phyloP scores from a whole-genome alignment of 2,888 invertebrate species.

The Kuschelorhynchus macadamiae region DNA sequence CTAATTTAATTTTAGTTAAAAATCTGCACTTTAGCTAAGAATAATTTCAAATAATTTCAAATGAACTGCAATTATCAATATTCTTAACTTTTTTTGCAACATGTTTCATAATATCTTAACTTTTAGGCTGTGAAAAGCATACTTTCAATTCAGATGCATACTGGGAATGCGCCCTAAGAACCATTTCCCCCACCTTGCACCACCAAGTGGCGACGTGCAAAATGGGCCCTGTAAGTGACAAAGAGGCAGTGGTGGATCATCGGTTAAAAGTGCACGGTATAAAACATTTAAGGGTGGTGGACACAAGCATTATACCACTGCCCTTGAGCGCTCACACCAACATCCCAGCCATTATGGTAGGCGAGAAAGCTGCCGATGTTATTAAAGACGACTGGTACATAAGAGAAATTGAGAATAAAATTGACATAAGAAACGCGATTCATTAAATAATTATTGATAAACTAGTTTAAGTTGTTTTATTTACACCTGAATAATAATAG shows the following conservation, averaged over 20 bases:
- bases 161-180: slow-evolving; percentile 71
- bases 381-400: slow-evolving; percentile 68
- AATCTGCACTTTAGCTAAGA: no score
- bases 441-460: no score
- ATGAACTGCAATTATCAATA: no score
- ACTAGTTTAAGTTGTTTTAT: no score
- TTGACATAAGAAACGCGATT: slow-evolving; percentile 9
- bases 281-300: slow-evolving; percentile 70
- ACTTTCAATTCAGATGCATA: slow-evolving; percentile 69
- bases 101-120: no score
- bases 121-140: slow-evolving; percentile 63
- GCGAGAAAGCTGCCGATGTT: slow-evolving; percentile 72
- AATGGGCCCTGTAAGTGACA: slow-evolving; percentile 72
- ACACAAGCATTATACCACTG: slow-evolving; percentile 73
- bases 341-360: slow-evolving; percentile 72
- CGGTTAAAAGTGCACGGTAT: slow-evolving; percentile 71
- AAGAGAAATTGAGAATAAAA: slow-evolving; percentile 9
- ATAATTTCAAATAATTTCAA: no score
- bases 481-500: no score
- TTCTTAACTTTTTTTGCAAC: no score
- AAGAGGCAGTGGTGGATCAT: slow-evolving; percentile 73
- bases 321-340: slow-evolving; percentile 72
- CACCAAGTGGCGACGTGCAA: slow-evolving; percentile 73
- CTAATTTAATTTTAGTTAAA: no score
- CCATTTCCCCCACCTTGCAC: slow-evolving; percentile 69